A percentile compares a stretch with the other conserved stretches of the same genome.
Conservation (phyloP, 2,888 invertebrate genomes). For the Stictocephala bisonia region DNA sequence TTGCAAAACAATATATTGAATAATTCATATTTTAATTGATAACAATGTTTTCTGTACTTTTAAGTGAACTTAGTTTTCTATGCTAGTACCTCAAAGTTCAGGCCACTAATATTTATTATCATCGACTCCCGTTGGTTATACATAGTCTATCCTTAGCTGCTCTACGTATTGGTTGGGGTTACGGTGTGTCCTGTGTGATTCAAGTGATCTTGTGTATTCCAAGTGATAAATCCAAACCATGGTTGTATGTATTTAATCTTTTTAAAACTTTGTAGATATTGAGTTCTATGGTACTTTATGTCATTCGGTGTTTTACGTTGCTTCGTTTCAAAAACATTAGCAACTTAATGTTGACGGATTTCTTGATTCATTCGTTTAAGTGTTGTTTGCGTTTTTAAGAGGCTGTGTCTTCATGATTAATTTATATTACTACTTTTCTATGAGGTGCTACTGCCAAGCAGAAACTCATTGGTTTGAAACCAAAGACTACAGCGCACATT, state of each 20-base stretch:
- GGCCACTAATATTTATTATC: no score
- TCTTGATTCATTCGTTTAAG: neutral
- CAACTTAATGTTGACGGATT: conserved; percentile 2
- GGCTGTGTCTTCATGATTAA: conserved; percentile 31
- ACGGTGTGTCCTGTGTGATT: conserved; percentile 12
- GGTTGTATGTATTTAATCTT: conserved; percentile 23
- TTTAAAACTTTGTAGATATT: conserved; percentile 33
- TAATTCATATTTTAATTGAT: no score
- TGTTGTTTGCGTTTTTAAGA: conserved; percentile 13
- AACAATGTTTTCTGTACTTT: no score
- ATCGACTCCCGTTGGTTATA: no score
- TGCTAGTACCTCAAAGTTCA: no score
- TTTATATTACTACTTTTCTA: neutral
- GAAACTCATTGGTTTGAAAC: neutral
- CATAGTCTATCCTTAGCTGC: no score
- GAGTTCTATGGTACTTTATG: conserved; percentile 27
- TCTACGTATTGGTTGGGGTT: conserved; percentile 34
- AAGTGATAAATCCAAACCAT: conserved; percentile 25
- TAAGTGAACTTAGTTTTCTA: no score
- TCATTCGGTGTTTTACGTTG: conserved; percentile 32
- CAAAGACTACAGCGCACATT: no score
- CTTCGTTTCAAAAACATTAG: conserved; percentile 9
- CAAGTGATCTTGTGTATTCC: conserved; percentile 36
- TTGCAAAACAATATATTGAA: no score
- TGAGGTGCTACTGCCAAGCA: conserved; percentile 16